Evolutionary conservation across 37 sponge, comb jelly and placozoan species (phyloP).

Genomic region (Ianthella basta): DNA sequence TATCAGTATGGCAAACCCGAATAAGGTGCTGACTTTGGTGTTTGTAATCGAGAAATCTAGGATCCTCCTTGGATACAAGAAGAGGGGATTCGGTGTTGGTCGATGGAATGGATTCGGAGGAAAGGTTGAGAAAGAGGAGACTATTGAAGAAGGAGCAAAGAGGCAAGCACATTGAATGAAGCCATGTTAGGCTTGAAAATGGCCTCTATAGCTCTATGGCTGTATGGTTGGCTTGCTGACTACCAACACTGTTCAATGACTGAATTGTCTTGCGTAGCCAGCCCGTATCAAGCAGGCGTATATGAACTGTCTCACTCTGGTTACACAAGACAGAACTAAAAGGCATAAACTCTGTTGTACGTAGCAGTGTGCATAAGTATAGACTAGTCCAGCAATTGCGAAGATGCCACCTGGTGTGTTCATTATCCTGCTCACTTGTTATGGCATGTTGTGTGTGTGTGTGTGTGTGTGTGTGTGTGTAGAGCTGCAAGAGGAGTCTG

Average conservation of each 20-base stretch:
- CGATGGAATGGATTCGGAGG: slow-evolving; percentile 99
- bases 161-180: slow-evolving; percentile 61
- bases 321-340: no score
- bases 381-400: no score
- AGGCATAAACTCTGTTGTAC: no score
- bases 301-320: no score
- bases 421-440: no score
- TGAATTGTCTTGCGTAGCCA: no score
- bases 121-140: slow-evolving; percentile 82
- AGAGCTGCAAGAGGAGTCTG: slow-evolving; percentile 86
- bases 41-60: slow-evolving; percentile 64
- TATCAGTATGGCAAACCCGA: slow-evolving; percentile 10
- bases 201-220: no score
- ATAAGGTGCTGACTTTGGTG: slow-evolving; percentile 79
- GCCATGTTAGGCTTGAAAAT: no score
- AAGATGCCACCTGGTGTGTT: no score
- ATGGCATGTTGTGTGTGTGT: neutral
- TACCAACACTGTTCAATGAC: neutral
- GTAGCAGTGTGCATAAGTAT: no score
- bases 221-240: neutral
- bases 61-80: slow-evolving; percentile 87
- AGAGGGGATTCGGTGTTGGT: slow-evolving; percentile 88
- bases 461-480: slow-evolving; percentile 19
- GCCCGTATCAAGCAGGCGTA: no score
- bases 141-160: slow-evolving; percentile 82